phyloP scores from a whole-genome alignment of 2,888 invertebrate species.

The Andrena bucephala region DNA sequence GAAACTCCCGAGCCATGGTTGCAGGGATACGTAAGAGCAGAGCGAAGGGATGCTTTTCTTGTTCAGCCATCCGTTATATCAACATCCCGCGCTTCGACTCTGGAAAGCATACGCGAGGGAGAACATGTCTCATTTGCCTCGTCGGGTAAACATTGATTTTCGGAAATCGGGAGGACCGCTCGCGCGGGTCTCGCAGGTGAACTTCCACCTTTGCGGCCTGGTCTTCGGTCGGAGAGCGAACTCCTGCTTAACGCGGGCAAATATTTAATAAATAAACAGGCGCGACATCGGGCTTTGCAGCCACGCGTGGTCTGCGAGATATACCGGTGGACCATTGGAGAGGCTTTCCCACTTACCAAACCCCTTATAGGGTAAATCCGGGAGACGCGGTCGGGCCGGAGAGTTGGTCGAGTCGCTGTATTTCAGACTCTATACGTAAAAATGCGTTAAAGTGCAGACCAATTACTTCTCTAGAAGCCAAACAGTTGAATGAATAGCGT shows the following conservation, averaged over 20 bases:
- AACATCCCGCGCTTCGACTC: slow-evolving; percentile 61
- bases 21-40: slow-evolving; percentile 23
- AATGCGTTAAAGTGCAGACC: too few relatives aligned
- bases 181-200: slow-evolving; percentile 41
- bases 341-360: neutral
- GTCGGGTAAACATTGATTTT: slow-evolving; percentile 66
- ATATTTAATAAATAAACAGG: slow-evolving; percentile 55
- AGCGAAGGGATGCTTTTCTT: slow-evolving; percentile 64
- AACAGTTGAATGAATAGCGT: too few relatives aligned
- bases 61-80: slow-evolving; percentile 68
- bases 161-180: slow-evolving; percentile 56
- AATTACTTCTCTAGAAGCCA: too few relatives aligned
- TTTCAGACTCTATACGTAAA: too few relatives aligned
- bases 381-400: too few relatives aligned
- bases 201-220: slow-evolving; percentile 54
- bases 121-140: slow-evolving; percentile 56
- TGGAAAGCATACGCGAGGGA: slow-evolving; percentile 48
- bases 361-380: neutral
- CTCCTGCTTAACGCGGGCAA: slow-evolving; percentile 28
- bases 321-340: slow-evolving; percentile 25
- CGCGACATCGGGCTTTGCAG: neutral
- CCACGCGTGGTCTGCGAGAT: slow-evolving; percentile 8
- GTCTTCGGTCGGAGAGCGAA: slow-evolving; percentile 1
- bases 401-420: too few relatives aligned
- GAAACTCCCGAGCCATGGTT: slow-evolving; percentile 1